phyloP scores from a whole-genome alignment of 1,140 invertebrate species.

The Elymnias hypermnestra region DNA sequence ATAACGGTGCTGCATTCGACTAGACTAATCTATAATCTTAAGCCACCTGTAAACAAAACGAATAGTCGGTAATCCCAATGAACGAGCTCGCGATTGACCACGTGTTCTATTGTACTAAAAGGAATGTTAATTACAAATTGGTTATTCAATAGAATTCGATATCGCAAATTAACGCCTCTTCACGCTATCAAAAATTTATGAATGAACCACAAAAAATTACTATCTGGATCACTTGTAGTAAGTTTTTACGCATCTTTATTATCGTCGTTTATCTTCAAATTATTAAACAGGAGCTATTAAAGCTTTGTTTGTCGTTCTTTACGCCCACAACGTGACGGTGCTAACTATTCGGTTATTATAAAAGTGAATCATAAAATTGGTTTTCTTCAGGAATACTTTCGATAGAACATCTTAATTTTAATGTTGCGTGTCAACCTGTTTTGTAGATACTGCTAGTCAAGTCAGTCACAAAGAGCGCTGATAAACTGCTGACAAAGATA shows the following conservation, averaged over 20 bases:
- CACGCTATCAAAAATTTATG: conserved; percentile 50
- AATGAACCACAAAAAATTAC: conserved; percentile 55
- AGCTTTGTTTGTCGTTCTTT: conserved; percentile 1
- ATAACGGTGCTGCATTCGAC: conserved; percentile 16
- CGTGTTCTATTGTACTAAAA: conserved; percentile 61
- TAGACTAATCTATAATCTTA: conserved; percentile 35
- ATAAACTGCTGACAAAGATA: no score
- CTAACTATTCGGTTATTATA: conserved; percentile 8
- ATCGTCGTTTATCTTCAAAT: conserved; percentile 13
- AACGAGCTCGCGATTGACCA: conserved; percentile 53
- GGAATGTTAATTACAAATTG: conserved; percentile 59
- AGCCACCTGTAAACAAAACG: conserved; percentile 35
- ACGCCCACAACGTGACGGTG: not conserved
- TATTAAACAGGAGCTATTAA: conserved; percentile 13
- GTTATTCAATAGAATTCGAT: conserved; percentile 56
- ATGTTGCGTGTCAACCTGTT: no score
- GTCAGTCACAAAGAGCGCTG: no score
- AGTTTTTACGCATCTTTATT: conserved; percentile 31
- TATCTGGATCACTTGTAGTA: conserved; percentile 31
- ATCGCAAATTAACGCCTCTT: conserved; percentile 53
- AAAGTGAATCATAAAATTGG: not conserved
- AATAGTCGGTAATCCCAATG: conserved; percentile 35
- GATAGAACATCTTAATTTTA: not conserved
- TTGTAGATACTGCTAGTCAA: no score
- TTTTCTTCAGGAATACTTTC: not conserved